A percentile compares a stretch with the other conserved stretches of the same genome.
Evolutionary conservation across 2,113 vertebrate species (phyloP).

Genomic region (Embiotoca jacksoni): DNA sequence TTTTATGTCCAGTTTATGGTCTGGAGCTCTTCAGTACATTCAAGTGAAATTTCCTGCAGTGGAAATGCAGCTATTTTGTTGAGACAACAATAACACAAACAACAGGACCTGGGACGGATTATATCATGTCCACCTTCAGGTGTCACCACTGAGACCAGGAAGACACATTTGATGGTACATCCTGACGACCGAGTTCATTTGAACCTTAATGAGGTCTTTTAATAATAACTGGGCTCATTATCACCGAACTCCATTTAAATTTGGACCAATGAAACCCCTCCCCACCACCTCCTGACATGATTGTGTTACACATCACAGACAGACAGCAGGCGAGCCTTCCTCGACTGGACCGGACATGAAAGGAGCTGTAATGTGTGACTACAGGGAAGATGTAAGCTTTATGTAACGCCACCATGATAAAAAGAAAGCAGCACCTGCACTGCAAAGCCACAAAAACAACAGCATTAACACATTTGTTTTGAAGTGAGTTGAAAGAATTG

Average conservation of each 20-base stretch:
- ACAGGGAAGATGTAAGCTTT: background rate
- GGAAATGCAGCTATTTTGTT: no score
- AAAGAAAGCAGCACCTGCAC: constrained; percentile 9
- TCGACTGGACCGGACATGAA: background rate
- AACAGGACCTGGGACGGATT: no score
- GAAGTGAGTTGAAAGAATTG: constrained; percentile 14
- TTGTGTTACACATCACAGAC: background rate
- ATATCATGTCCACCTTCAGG: no score
- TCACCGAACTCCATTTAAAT: background rate
- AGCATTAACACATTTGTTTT: constrained; percentile 24
- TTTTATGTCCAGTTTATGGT: no score
- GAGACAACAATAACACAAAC: no score
- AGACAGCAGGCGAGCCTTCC: background rate
- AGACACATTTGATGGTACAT: no score
- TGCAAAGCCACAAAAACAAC: background rate
- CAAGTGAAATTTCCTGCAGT: no score
- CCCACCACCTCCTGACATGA: no score
- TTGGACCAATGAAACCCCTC: no score
- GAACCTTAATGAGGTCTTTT: background rate
- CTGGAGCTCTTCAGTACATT: no score
- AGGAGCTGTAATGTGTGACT: background rate
- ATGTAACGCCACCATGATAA: background rate
- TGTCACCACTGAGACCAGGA: no score
- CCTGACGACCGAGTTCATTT: background rate
- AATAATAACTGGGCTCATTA: no score